A percentile compares a stretch with the other conserved stretches of the same genome.
phyloP scores from a whole-genome alignment of 2,888 invertebrate genomes.

The Rhingia rostrata region DNA sequence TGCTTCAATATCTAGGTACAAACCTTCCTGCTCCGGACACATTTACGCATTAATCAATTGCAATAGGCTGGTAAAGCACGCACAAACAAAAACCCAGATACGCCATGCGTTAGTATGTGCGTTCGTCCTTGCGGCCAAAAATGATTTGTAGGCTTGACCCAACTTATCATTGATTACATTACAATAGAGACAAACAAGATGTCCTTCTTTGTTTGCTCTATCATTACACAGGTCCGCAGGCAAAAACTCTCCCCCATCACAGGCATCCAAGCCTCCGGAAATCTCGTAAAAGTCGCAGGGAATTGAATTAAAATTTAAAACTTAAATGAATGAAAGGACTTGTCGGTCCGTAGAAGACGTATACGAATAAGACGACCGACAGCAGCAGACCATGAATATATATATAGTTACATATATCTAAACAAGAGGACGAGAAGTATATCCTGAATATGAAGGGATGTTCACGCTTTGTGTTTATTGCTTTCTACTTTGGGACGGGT shows the following conservation, averaged over 20 bases:
- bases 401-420: neutral
- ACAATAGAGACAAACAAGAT: constrained; percentile 71
- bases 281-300: constrained; percentile 69
- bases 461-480: constrained; percentile 70
- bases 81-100: constrained; percentile 34
- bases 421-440: neutral
- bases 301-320: constrained; percentile 75
- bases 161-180: constrained; percentile 75
- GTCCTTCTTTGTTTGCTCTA: constrained; percentile 72
- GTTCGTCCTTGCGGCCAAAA: constrained; percentile 67
- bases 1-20: constrained; percentile 27
- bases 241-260: constrained; percentile 30
- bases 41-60: constrained; percentile 73
- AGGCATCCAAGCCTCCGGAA: constrained; percentile 31
- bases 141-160: constrained; percentile 75
- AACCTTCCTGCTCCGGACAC: constrained; percentile 57
- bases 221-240: constrained; percentile 52
- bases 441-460: constrained; percentile 25
- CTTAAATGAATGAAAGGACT: constrained; percentile 70
- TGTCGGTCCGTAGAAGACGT: constrained; percentile 29
- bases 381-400: constrained; percentile 23
- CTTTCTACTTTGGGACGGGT: constrained; percentile 36
- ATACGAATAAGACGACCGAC: constrained; percentile 49
- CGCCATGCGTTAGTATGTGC: neutral
- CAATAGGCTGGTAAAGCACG: constrained; percentile 39